Base-by-base conservation (phyloP, 2,113 vertebrate genomes). In the Corapipo altera region DNA sequence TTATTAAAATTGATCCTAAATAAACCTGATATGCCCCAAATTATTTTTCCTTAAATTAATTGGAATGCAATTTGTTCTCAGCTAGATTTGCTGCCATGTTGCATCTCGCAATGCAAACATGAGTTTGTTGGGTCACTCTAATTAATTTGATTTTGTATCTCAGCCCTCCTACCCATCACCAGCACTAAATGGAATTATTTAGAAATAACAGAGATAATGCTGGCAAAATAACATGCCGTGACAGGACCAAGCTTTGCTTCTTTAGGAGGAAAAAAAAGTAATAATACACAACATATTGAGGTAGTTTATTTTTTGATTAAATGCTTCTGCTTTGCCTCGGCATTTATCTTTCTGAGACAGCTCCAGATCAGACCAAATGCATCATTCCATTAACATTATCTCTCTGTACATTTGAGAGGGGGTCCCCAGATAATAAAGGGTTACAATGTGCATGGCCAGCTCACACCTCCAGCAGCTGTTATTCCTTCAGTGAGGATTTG, bases 1-100 rank as follows among this genome's bases (percentile, higher is more conserved):
- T 97, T 96, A 94, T 97, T 98, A 97, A 97, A 97, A 98, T 90
- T 91, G 97, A 98, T 96, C 92, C 97, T 97, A 97, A 98, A 97
- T 95, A 97, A 97, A 98, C 95, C 88, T 96, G 97, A 98, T 97
- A 96, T 96, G 91, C 58, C 61, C 93, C 69, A 59, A 97, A 96
- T 96, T 95, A 98, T 97, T 97, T 71, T 97, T 91, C 86, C 92
- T 85, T 26, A 86, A 97, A 97, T 97, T 97, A 97, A 98, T 98
- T 87, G 78, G 89, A 33, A 67, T 71, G 78, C 75, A 92, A 96
- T 97, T 98, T 97, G 96, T 97, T 97, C 97, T 96, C 89, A 20
- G 80, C 75, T 52, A 93, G 85, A 77, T 93, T 58, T 48, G 76
- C 93, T 77, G 65, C 52, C 81, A 92, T 91, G 92, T 93, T 96